These are phyloP conservation scores for Sialia sialis DNA, from an alignment of 2,113 vertebrate genomes.

Conservation along the genomic window DNA sequence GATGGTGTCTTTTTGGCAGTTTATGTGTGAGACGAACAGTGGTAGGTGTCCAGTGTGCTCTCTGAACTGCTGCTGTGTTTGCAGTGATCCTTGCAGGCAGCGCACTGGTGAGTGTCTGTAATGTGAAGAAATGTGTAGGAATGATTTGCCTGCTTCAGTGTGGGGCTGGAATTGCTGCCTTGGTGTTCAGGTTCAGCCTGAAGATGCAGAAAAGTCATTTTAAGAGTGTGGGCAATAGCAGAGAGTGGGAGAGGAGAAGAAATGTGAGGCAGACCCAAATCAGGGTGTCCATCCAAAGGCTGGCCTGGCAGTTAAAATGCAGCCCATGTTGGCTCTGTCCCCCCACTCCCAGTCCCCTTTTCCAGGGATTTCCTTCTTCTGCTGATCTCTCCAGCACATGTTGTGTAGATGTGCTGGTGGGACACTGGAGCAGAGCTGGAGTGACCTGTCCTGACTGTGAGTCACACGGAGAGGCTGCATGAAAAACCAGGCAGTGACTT, in stretches of 20 bases:
- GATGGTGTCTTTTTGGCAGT: neutral
- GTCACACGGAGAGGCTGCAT: neutral
- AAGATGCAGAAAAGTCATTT: neutral
- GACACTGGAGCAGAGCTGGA: neutral
- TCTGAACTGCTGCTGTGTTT: neutral
- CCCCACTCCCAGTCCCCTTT: neutral
- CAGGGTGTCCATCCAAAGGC: neutral
- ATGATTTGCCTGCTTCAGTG: neutral
- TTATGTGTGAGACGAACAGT: neutral
- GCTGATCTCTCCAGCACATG: fast-evolving
- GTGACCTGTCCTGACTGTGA: neutral
- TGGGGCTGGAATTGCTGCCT: neutral
- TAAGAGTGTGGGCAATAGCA: no score
- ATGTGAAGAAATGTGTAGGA: neutral
- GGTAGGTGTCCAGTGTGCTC: neutral
- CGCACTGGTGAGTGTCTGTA: neutral
- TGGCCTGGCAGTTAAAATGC: neutral
- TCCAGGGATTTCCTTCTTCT: neutral
- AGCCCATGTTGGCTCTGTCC: neutral
- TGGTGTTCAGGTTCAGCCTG: neutral
- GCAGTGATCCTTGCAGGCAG: neutral
- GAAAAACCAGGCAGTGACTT: neutral
- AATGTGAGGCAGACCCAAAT: neutral
- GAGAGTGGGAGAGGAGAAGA: neutral
- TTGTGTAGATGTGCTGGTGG: neutral